Conservation (phyloP, 2,113 vertebrate genomes). For the Leptosomus discolor region DNA sequence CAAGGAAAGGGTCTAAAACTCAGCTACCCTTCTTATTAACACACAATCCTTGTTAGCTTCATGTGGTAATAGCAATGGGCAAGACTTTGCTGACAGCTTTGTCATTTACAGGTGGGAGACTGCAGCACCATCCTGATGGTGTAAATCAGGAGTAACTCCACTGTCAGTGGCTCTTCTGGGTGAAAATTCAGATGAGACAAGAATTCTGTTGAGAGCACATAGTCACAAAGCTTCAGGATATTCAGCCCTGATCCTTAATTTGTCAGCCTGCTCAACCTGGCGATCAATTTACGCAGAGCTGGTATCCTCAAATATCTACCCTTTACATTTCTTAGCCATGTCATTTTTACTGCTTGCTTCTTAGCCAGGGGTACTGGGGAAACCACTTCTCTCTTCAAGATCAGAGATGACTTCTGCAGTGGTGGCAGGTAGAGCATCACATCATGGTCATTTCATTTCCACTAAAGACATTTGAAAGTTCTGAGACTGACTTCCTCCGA, state of each 20-base stretch:
- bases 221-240: background rate
- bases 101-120: background rate
- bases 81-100: background rate
- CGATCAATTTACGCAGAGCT: background rate
- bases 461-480: slow-evolving; percentile 33
- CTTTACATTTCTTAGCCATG: background rate
- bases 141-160: background rate
- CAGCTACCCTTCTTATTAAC: background rate
- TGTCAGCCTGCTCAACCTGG: background rate
- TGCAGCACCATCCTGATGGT: background rate
- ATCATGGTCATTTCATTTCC: slow-evolving; percentile 47
- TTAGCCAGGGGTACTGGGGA: slow-evolving; percentile 6
- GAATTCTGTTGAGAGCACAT: background rate
- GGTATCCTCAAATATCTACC: background rate
- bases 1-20: background rate
- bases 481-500: slow-evolving; percentile 27
- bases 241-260: background rate
- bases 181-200: background rate
- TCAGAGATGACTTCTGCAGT: slow-evolving; percentile 33
- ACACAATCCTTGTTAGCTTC: background rate
- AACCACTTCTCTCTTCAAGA: background rate
- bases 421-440: slow-evolving; percentile 7
- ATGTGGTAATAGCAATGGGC: background rate
- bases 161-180: background rate
- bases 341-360: background rate